Evolutionary conservation across 2,888 invertebrate species (phyloP).

Genomic region (Falcaria lacertinaria): DNA sequence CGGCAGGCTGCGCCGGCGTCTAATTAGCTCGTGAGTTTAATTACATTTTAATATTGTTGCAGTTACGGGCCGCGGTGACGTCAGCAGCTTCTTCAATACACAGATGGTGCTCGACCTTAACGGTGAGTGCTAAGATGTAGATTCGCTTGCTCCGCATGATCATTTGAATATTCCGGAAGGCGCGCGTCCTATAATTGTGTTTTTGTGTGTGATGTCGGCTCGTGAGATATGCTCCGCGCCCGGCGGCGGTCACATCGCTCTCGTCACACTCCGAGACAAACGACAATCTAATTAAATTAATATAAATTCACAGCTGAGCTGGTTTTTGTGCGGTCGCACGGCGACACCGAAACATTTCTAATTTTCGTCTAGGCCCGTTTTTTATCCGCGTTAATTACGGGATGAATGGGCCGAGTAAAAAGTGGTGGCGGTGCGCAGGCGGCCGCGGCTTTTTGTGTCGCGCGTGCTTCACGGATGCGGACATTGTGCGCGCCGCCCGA

Average conservation of each 20-base stretch:
- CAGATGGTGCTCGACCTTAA: slow-evolving; percentile 76
- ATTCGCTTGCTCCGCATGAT: slow-evolving; percentile 11
- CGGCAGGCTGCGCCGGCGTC: slow-evolving; percentile 4
- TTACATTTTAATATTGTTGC: slow-evolving; percentile 46
- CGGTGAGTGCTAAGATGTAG: slow-evolving; percentile 48
- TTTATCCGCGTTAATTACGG: slow-evolving; percentile 71
- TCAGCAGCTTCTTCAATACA: slow-evolving; percentile 71
- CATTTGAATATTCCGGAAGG: slow-evolving; percentile 37
- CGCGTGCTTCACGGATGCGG: slow-evolving; percentile 60
- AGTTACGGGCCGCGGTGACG: slow-evolving; percentile 74
- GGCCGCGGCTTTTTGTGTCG: slow-evolving; percentile 38
- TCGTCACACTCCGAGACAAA: slow-evolving; percentile 44
- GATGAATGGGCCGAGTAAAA: slow-evolving; percentile 58
- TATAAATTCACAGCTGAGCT: slow-evolving; percentile 49
- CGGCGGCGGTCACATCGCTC: neutral
- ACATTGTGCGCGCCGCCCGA: slow-evolving; percentile 8
- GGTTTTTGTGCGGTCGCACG: slow-evolving; percentile 44
- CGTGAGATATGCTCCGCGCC: neutral
- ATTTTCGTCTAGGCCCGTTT: slow-evolving; percentile 64
- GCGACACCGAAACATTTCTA: slow-evolving; percentile 67
- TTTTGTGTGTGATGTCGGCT: slow-evolving; percentile 26
- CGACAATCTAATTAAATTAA: slow-evolving; percentile 68
- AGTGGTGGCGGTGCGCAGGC: slow-evolving; percentile 21
- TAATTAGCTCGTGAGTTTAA: slow-evolving; percentile 26
- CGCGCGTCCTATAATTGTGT: slow-evolving; percentile 37